Evolutionary conservation across 1,140 invertebrate genomes (phyloP).

Genomic region (Anthonomus grandis): DNA sequence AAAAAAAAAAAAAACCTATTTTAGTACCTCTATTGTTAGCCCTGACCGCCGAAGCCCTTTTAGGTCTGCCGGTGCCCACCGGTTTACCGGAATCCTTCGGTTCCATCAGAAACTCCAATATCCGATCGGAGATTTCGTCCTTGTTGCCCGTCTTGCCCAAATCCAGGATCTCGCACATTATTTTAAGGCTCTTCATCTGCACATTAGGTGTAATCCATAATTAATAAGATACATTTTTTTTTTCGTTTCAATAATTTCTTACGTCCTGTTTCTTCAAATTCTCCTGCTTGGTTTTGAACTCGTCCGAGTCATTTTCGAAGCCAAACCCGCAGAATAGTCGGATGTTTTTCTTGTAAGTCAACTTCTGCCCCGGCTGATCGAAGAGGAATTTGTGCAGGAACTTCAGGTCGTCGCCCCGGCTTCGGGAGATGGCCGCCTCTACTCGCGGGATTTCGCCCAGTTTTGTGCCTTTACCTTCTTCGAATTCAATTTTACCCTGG

Average conservation of each 20-base stretch:
- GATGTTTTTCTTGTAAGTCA: conserved; percentile 64
- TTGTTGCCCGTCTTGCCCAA: conserved; percentile 60
- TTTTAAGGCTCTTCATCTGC: conserved; percentile 59
- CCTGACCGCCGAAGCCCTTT: conserved; percentile 55
- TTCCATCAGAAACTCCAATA: conserved; percentile 54
- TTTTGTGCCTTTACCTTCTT: conserved; percentile 54
- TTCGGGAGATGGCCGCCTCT: conserved; percentile 57
- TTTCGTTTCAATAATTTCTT: neutral
- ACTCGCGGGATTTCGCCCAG: conserved; percentile 58
- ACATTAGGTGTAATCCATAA: too few species aligned
- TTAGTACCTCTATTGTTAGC: conserved; percentile 51
- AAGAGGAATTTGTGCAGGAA: conserved; percentile 56
- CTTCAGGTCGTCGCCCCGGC: conserved; percentile 59
- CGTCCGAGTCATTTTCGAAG: conserved; percentile 61
- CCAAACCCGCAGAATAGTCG: conserved; percentile 68
- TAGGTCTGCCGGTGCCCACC: conserved; percentile 51
- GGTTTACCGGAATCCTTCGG: conserved; percentile 55
- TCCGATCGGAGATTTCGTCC: conserved; percentile 51
- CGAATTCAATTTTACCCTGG: conserved; percentile 51
- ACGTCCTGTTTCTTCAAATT: conserved; percentile 59
- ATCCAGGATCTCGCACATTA: conserved; percentile 63
- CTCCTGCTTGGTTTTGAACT: conserved; percentile 62
- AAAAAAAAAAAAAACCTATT: too few species aligned
- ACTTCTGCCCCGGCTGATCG: conserved; percentile 52
- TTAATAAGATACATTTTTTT: too few species aligned